Base-by-base conservation (phyloP, 2,113 vertebrate species). In the Serranochromis macrocephalus region DNA sequence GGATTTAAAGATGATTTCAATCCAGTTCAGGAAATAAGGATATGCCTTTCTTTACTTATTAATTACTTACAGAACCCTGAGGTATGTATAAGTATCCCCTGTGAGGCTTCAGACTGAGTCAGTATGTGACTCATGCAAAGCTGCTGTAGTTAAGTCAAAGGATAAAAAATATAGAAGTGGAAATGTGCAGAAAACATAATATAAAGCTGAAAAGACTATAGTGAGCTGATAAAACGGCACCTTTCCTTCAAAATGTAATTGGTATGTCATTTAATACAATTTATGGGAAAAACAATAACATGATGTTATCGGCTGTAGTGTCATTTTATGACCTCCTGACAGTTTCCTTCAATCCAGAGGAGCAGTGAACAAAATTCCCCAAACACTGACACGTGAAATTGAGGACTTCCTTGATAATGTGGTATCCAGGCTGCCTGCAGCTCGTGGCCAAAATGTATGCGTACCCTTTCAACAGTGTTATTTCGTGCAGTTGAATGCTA, bases 191-290 rank as follows among this genome's bases (percentile, higher is more conserved):
- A 78, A 73, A 63, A 31, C 4, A 2, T 6, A 26, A 16, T 2
- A 7, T 19, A 10, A 47, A 45, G 42, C 24, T 19, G 16, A 47
- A 26, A 71, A 38, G 7, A 42, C 38, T 26, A 42, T 16, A 42
- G 0, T 1, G 13, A 0, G 63, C 57, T 10, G 1, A 0, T 31
- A 31, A 61, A 61, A 61, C 1, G 8, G 0, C 4, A 7, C 61
- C 31, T 36, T 66, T 19, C 31, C 58, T 66, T 66, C 0, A 66
- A 12, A 66, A 7, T 36, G 0, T 38, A 66, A 14, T 13, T 16
- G 36, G 36, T 21, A 42, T 42, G 36, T 71, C 0, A 1, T 71
- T 40, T 24, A 2, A 71, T 71, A 24, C 1, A 24, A 24, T 24
- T 71, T 71, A 42, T 42, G 66, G 1, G n/a, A 0, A 24, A 40